Conservation (phyloP, 2,113 vertebrate species). For the Orycteropus afer region DNA sequence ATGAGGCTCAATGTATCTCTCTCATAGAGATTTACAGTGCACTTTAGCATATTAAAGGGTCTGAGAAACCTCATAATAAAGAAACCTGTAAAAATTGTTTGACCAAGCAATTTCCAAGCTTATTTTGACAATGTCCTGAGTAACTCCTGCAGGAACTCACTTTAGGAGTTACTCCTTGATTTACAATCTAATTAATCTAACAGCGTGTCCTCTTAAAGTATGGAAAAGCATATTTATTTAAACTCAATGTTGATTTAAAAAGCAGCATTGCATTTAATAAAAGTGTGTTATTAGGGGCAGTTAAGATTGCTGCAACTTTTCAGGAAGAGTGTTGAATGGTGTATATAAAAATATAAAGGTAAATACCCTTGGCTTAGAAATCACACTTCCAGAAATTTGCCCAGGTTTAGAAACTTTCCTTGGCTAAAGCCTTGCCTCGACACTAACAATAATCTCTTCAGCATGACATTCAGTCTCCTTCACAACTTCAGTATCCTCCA, state of each 20-base stretch:
- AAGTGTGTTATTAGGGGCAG: neutral
- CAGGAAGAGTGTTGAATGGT: neutral
- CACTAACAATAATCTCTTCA: slow-evolving; percentile 11
- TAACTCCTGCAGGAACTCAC: neutral
- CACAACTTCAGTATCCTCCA: neutral
- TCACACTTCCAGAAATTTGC: slow-evolving; percentile 33
- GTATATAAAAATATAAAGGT: neutral
- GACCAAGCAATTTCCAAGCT: neutral
- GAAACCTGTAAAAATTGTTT: slow-evolving; percentile 27
- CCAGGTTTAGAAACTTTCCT: neutral
- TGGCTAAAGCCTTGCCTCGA: neutral
- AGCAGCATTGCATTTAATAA: neutral
- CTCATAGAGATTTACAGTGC: slow-evolving; percentile 38
- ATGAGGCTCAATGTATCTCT: neutral
- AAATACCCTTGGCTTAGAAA: neutral
- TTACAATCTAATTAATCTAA: slow-evolving; percentile 29
- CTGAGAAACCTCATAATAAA: neutral
- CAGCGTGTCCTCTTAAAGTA: neutral
- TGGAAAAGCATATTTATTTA: neutral
- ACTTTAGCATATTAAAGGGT: neutral
- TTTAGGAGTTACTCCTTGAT: slow-evolving; percentile 17
- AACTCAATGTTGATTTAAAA: slow-evolving; percentile 20
- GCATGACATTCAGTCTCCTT: neutral
- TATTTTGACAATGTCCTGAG: neutral
- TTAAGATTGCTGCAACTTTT: neutral